These are phyloP conservation scores for Drosophila affinis DNA, from an alignment of 2,888 invertebrate genomes.

Conservation along the genomic window DNA sequence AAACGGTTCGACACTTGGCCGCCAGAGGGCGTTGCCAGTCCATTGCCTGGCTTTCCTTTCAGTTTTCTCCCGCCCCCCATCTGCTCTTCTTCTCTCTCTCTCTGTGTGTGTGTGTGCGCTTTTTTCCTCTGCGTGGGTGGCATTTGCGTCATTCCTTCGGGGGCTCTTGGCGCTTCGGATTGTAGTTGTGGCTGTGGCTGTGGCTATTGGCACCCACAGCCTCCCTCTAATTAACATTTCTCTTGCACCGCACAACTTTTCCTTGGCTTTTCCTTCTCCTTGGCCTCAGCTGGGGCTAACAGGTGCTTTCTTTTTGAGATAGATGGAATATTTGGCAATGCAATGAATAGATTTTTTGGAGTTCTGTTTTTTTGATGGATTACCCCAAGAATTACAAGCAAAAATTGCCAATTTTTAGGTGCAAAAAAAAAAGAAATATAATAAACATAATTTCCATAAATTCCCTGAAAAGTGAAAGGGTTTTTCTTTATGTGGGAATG, in stretches of 20 bases:
- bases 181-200: background rate
- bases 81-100: background rate
- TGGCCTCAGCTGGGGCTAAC: conserved; percentile 21
- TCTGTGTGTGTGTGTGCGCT: background rate
- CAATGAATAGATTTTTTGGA: conserved; percentile 14
- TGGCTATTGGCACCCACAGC: background rate
- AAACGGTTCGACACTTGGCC: conserved; percentile 54
- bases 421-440: background rate
- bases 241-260: conserved; percentile 17
- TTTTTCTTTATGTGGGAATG: background rate
- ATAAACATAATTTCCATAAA: background rate
- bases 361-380: background rate
- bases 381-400: background rate
- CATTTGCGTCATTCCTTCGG: conserved; percentile 35
- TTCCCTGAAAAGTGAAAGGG: background rate
- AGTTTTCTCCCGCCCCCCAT: conserved; percentile 9
- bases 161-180: background rate
- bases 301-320: conserved; percentile 15
- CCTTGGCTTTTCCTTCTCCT: background rate
- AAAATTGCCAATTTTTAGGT: background rate
- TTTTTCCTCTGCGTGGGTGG: conserved; percentile 31
- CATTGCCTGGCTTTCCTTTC: conserved; percentile 31
- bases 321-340: conserved; percentile 8
- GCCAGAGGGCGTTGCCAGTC: conserved; percentile 44
- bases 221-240: conserved; percentile 54